Base-by-base conservation (phyloP, 2,113 vertebrate genomes). In the Hydrochoerus hydrochaeris region DNA sequence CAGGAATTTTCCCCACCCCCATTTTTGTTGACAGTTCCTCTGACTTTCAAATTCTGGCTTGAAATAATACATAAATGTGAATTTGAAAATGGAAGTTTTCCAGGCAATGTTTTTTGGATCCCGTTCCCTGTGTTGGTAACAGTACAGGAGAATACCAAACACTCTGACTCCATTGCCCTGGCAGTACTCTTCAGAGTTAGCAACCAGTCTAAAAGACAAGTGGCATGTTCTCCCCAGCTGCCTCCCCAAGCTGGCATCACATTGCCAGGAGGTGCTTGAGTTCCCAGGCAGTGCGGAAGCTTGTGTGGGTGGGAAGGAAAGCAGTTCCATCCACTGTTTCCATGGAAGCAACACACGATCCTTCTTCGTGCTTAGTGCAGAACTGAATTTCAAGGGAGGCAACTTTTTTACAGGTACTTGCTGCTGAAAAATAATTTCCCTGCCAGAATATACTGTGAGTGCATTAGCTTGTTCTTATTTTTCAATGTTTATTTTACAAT, bases 341-440 rank as follows among this genome's bases (percentile, higher is more conserved):
- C 98, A 98, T 98, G 98, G 98, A 92, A 98, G 97, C 97, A 77
- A 19, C 90, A 95, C n/a, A 75, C 0, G 38, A 90, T 83, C 77
- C 95, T 49, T 16, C 54, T 95, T 75, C 49, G 92, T 52, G 67
- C 90, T 94, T 44, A 28, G 94, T 38, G 73, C 78, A 80, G 96
- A 96, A 82, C 85, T 90, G 94, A 73, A 90, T 97, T 97, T 96
- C 94, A 95, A 85, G 93, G 90, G 96, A 95, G 95, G 86, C 1
- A 84, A 96, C 87, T 95, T 97, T 97, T 97, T 97, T 94, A 90
- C 95, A 97, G 97, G 97, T 97, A 96, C 93, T 96, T 96, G 89
- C 75, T 62, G 46, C 80, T 93, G 95, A 96, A 95, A 97, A 97
- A 96, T 62, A 95, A 87, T 91, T 82, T 95, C 78, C 87, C 80